Evolutionary conservation across 2,113 vertebrate species (phyloP), one percentile per base, ranked within the genome.

Genomic region (Pelmatolapia mariae): DNA sequence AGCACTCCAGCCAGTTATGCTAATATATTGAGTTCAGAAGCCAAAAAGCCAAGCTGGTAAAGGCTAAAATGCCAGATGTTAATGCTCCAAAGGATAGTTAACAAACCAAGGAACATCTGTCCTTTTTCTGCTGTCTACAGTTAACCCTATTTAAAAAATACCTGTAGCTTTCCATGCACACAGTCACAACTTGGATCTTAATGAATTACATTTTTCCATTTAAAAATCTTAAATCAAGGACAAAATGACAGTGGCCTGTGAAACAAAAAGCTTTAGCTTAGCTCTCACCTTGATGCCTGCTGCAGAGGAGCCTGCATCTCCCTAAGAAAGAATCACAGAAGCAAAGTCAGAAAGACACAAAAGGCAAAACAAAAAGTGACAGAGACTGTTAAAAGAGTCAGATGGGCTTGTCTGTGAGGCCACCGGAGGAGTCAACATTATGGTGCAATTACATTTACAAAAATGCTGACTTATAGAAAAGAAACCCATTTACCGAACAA

Each of bases 301-400:
- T n/a, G 99, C 99, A 89, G 99, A 99, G 2, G 98, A 99, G 79
- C 99, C 99, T 5, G 98, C 96, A 81, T 99, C 98, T 89, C 99
- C 98, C 99, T 99, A 8, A 38, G 26, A 57, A 31, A 66, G 18
- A 80, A 31, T 63, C 87, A 86, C 79, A 52, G 86, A 57, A 68
- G 61, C 15, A 24, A 73, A 89, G 15, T 52, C 3, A 45, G 13
- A 87, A 5, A 66, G 22, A 50, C 10, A 78, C 16, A 61, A 66
- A 15, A 40, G 8, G 2, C 13, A 80, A 89, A 26, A 57, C 6
- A 6, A 83, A 45, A 31, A 68, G 50, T 80, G 13, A 80, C 12
- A 68, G 10, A 33, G 54, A 40, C 43, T 43, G 66, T 57, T 86
- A 63, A n/a, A 68, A 43, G 4, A 59, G 31, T 18, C 1, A n/a